These are phyloP conservation scores for Actenoides lindsayi DNA, from an alignment of 2,113 vertebrate genomes.

Conservation along the genomic window DNA sequence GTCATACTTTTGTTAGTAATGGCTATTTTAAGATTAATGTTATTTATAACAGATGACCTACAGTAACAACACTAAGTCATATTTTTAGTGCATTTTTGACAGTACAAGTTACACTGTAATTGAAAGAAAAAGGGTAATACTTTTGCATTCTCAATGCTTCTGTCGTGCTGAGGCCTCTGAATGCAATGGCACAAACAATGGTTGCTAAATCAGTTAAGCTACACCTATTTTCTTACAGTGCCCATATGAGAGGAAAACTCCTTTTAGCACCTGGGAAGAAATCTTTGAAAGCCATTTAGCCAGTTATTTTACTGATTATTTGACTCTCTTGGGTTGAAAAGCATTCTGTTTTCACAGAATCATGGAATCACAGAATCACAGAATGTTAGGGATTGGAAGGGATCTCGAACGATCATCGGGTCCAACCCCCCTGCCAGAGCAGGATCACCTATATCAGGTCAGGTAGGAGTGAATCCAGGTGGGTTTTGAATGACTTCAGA, in stretches of 20 bases:
- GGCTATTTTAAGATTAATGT: not conserved
- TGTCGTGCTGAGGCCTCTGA: not conserved
- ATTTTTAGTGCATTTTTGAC: not conserved
- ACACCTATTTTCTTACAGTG: not conserved
- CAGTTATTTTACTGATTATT: not conserved
- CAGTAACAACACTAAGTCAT: not conserved
- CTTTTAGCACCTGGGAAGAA: not conserved
- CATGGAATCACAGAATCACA: no score
- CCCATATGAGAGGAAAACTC: not conserved
- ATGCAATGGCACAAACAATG: not conserved
- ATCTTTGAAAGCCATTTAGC: not conserved
- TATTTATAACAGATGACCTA: not conserved
- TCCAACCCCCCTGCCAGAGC: no score
- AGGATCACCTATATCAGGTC: no score
- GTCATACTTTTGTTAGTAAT: not conserved
- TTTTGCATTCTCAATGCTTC: not conserved
- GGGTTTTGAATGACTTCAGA: no score
- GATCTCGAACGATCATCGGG: no score
- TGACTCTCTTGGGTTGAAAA: not conserved
- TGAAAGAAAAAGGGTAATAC: not conserved
- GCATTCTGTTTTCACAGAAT: not conserved
- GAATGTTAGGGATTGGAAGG: no score
- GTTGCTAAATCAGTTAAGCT: not conserved
- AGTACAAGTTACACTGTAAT: not conserved
- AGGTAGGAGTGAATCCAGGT: no score